These are phyloP conservation scores for Micromys minutus DNA, from an alignment of 2,113 vertebrate species.

Conservation along the genomic window DNA sequence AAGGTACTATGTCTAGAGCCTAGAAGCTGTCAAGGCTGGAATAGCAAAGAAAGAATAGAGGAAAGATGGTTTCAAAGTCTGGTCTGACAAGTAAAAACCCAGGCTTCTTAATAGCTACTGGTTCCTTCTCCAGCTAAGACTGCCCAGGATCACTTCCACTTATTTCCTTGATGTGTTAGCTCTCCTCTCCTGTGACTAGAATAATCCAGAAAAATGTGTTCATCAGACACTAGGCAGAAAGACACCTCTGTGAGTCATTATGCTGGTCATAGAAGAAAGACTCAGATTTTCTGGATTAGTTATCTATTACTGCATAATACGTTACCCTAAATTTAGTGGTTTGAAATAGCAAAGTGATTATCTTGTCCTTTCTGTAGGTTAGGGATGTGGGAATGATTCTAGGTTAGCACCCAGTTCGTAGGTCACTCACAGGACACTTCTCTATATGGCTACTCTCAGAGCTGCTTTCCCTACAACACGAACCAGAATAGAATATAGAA, in stretches of 20 bases:
- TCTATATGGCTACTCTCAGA: background rate
- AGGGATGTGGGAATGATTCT: background rate
- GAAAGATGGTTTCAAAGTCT: background rate
- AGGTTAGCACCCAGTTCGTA: background rate
- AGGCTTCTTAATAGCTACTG: background rate
- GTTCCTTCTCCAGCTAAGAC: background rate
- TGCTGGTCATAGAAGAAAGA: background rate
- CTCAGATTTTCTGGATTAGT: background rate
- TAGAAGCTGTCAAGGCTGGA: background rate
- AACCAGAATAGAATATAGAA: background rate
- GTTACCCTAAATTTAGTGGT: background rate
- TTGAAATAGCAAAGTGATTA: background rate
- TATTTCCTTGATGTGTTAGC: background rate
- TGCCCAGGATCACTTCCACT: background rate
- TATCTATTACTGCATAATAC: background rate
- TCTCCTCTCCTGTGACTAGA: background rate
- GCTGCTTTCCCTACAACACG: background rate
- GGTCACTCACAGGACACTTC: background rate
- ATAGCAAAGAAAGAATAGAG: background rate
- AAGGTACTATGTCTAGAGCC: background rate
- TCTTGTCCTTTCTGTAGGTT: background rate
- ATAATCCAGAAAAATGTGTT: background rate
- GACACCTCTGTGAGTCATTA: background rate
- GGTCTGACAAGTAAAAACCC: background rate
- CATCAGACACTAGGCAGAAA: background rate